Conservation (phyloP, 2,797 vertebrate genomes). For the Pseudochromis fuscus region DNA sequence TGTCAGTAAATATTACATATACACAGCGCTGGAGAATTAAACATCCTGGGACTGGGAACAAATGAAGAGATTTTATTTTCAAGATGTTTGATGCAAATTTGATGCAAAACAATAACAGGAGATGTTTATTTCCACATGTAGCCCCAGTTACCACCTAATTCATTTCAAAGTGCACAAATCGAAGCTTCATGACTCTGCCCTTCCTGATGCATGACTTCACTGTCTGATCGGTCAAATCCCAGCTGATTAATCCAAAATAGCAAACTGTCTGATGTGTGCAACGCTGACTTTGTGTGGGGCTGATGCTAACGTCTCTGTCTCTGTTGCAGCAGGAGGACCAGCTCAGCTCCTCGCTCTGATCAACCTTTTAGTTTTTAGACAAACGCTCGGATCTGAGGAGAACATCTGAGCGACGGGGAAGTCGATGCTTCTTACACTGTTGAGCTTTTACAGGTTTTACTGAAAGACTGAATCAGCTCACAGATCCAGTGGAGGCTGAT, state of each 20-base stretch:
- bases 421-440: constrained; percentile 8
- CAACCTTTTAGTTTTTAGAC: constrained; percentile 58
- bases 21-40: neutral
- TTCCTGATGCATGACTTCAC: constrained; percentile 8
- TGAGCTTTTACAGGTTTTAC: constrained; percentile 23
- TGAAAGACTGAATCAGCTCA: neutral
- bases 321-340: constrained; percentile 18
- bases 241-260: constrained; percentile 61
- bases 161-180: neutral
- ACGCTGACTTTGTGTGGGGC: constrained; percentile 55
- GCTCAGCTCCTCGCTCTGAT: constrained; percentile 52
- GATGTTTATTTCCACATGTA: neutral
- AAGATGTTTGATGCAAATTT: constrained; percentile 1
- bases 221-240: constrained; percentile 21
- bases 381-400: constrained; percentile 44
- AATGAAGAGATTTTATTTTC: too few species aligned
- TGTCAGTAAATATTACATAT: neutral
- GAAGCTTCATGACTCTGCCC: constrained; percentile 13
- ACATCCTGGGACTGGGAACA: too few species aligned
- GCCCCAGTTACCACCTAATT: neutral
- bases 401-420: constrained; percentile 44
- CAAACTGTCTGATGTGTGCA: constrained; percentile 43
- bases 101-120: neutral
- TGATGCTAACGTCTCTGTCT: constrained; percentile 26
- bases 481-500: too few species aligned